These are phyloP conservation scores for Andricus quercusramuli DNA, from an alignment of 2,888 invertebrate genomes.

Conservation along the genomic window DNA sequence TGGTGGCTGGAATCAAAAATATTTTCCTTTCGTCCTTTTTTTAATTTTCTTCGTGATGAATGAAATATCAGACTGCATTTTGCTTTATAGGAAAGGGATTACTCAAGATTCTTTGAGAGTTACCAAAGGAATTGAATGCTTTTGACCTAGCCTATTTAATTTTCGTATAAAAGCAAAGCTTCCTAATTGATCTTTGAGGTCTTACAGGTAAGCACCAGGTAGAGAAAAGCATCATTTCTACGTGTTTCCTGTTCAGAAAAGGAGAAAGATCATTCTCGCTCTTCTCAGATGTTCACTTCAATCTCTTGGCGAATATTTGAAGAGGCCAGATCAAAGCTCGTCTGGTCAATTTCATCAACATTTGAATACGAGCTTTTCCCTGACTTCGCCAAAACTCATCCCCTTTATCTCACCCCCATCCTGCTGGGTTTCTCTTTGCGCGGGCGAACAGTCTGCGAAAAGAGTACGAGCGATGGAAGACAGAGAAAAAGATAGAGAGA, in stretches of 20 bases:
- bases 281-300: conserved; percentile 77
- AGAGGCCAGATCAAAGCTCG: conserved; percentile 77
- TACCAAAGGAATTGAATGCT: neutral
- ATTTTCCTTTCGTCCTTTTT: neutral
- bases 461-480: conserved; percentile 51
- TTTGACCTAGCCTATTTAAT: conserved; percentile 10
- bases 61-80: neutral
- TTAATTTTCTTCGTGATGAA: neutral
- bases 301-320: conserved; percentile 78
- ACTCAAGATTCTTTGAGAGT: conserved; percentile 11
- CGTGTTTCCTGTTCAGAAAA: conserved; percentile 40
- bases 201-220: conserved; percentile 40
- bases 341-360: conserved; percentile 79
- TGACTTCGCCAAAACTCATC: conserved; percentile 48
- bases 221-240: conserved; percentile 19
- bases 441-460: conserved; percentile 58
- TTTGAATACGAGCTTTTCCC: conserved; percentile 74
- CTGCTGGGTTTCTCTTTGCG: conserved; percentile 62
- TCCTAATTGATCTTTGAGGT: conserved; percentile 53
- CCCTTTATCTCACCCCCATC: conserved; percentile 58
- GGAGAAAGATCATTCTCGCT: conserved; percentile 69
- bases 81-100: neutral
- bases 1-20: neutral
- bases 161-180: conserved; percentile 33
- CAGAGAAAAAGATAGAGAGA: conserved; percentile 41